phyloP scores from a whole-genome alignment of 1,140 invertebrate species.

The Antheraea mylitta region DNA sequence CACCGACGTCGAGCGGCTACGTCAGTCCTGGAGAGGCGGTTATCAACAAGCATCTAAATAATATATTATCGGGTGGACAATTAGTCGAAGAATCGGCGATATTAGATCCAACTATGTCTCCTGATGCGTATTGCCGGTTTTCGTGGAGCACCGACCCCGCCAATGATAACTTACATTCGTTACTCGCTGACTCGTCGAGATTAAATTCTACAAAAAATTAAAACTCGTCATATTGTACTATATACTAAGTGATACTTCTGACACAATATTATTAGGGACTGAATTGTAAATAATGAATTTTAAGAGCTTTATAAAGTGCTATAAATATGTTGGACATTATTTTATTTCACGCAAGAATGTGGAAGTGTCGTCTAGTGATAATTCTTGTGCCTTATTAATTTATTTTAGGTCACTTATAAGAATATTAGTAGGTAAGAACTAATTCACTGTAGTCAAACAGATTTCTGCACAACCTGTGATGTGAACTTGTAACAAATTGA shows the following conservation, averaged over 20 bases:
- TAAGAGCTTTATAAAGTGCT: conserved; percentile 57
- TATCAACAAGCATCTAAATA: conserved; percentile 67
- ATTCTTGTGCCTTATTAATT: conserved; percentile 77
- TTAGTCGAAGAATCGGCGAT: conserved; percentile 60
- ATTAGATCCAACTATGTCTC: conserved; percentile 63
- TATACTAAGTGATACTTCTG: conserved; percentile 48
- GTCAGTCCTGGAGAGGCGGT: conserved; percentile 62
- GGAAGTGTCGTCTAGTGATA: conserved; percentile 71
- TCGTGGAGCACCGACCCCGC: conserved; percentile 71
- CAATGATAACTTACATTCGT: conserved; percentile 66
- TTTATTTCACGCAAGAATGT: conserved; percentile 51
- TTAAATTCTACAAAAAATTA: conserved; percentile 57
- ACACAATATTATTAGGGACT: conserved; percentile 48
- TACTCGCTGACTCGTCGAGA: conserved; percentile 55
- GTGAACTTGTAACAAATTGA: background rate
- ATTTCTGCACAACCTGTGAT: background rate
- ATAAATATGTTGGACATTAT: conserved; percentile 54
- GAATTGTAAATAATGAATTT: conserved; percentile 57
- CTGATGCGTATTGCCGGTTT: conserved; percentile 74
- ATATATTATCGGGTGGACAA: conserved; percentile 51
- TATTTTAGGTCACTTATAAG: conserved; percentile 71
- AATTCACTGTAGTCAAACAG: background rate
- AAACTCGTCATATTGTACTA: conserved; percentile 33
- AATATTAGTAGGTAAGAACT: conserved; percentile 64
- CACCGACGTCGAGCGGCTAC: conserved; percentile 51